These are phyloP conservation scores for Glaucopsyche alexis DNA, from an alignment of 2,888 invertebrate species.

Conservation along the genomic window DNA sequence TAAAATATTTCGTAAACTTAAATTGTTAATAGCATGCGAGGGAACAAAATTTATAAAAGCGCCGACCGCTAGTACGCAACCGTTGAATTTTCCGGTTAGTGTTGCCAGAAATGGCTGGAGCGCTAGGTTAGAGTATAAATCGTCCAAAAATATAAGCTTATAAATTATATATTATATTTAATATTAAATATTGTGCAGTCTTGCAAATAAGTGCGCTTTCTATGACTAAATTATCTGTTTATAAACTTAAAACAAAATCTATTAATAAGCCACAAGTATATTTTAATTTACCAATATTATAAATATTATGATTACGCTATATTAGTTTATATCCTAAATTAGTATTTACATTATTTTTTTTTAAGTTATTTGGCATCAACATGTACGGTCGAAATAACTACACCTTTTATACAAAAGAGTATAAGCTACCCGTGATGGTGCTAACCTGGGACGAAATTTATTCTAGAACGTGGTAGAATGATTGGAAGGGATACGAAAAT, in stretches of 20 bases:
- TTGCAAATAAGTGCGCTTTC: conserved; percentile 13
- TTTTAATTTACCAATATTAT: conserved; percentile 6
- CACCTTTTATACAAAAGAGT: background rate
- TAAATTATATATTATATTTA: conserved; percentile 17
- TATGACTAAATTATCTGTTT: background rate
- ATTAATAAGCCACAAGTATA: background rate
- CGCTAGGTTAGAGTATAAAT: conserved; percentile 10
- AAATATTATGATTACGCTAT: background rate
- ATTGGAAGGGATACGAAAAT: background rate
- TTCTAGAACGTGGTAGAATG: background rate
- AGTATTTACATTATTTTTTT: background rate
- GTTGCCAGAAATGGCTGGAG: background rate
- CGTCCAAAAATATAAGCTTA: conserved; percentile 25
- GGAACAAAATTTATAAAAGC: background rate
- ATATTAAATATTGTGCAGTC: background rate
- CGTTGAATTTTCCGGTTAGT: background rate
- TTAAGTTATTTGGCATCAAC: background rate
- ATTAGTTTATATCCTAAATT: background rate
- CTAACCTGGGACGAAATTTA: background rate
- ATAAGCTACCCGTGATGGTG: background rate
- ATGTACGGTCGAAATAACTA: background rate
- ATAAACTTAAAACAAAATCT: background rate
- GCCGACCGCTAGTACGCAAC: background rate
- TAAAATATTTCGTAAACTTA: background rate
- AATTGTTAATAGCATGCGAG: background rate